These are phyloP conservation scores for Stichopus chloronotus DNA, from an alignment of 35 echinoderm and acorn worm genomes.

Conservation along the genomic window DNA sequence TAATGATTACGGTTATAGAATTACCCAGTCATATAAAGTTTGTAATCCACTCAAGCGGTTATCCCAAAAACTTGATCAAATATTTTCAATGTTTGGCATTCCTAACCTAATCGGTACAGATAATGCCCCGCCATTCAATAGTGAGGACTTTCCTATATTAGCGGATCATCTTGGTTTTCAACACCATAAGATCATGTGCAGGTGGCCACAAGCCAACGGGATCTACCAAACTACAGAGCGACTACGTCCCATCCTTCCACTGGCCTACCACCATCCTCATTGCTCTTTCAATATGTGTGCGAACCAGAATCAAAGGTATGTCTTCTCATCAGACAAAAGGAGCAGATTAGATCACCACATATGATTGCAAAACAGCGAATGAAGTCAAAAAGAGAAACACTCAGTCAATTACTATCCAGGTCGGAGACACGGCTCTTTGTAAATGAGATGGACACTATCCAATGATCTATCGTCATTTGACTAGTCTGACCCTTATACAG, in stretches of 20 bases:
- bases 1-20: slow-evolving; percentile 34
- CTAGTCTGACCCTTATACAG: too few relatives aligned
- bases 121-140: slow-evolving; percentile 66
- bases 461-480: too few relatives aligned
- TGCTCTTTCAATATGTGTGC: slow-evolving; percentile 42
- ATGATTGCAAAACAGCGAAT: too few relatives aligned
- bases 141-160: slow-evolving; percentile 59
- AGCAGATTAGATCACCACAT: too few relatives aligned
- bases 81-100: slow-evolving; percentile 69
- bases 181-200: slow-evolving; percentile 59
- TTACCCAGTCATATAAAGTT: slow-evolving; percentile 72
- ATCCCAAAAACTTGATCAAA: slow-evolving; percentile 64
- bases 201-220: slow-evolving; percentile 69
- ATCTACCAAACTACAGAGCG: slow-evolving; percentile 70
- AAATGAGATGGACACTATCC: too few relatives aligned
- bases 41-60: slow-evolving; percentile 34
- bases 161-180: slow-evolving; percentile 53
- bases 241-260: slow-evolving; percentile 64
- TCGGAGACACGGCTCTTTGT: too few relatives aligned
- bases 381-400: too few relatives aligned
- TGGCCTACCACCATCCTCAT: slow-evolving; percentile 37
- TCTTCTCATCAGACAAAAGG: too few relatives aligned
- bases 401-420: too few relatives aligned
- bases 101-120: slow-evolving; percentile 68
- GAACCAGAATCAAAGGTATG: slow-evolving; percentile 33